phyloP scores from a whole-genome alignment of 2,888 invertebrate species.

The Tortrix viridana region DNA sequence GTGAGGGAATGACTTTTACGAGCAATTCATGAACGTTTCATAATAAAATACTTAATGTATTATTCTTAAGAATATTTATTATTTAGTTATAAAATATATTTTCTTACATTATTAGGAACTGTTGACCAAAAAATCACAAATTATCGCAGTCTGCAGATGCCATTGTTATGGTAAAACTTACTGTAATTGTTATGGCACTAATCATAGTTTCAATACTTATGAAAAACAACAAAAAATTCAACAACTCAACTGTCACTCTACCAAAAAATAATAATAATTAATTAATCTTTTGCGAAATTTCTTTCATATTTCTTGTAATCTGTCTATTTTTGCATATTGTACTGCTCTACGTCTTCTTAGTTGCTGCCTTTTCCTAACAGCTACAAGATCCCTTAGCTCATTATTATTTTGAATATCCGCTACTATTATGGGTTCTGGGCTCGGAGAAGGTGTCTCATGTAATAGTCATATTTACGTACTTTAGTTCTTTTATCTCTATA shows the following conservation, averaged over 20 bases:
- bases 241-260: no score
- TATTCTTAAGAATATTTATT: no score
- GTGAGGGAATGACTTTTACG: not conserved
- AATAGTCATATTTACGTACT: constrained; percentile 38
- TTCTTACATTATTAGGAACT: no score
- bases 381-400: not conserved
- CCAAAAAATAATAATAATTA: no score
- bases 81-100: no score
- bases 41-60: no score
- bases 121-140: no score
- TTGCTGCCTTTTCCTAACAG: not conserved
- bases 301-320: no score
- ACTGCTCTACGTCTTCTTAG: not conserved
- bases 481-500: constrained; percentile 40
- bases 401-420: not conserved
- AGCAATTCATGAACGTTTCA: not conserved
- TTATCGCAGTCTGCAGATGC: constrained; percentile 2
- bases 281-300: no score
- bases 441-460: constrained; percentile 38
- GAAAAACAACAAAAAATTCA: no score
- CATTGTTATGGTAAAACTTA: constrained; percentile 59
- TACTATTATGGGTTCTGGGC: constrained; percentile 21
- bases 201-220: no score
- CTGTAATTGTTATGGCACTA: not conserved
- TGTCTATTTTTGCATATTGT: not conserved